phyloP scores from a whole-genome alignment of 2,113 vertebrate genomes.

The Bubo bubo region DNA sequence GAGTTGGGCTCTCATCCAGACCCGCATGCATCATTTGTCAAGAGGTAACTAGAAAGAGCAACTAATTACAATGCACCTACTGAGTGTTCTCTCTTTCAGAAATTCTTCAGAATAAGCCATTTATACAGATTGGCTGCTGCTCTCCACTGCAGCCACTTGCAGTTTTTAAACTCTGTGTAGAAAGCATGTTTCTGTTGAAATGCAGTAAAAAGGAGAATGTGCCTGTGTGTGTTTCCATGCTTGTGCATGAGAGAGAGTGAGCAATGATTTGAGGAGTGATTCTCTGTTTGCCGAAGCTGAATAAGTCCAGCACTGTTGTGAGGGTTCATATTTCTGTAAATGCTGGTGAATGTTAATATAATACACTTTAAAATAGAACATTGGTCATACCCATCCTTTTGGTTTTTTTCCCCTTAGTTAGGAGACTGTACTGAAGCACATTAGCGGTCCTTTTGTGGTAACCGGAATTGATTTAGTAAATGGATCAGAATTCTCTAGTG shows the following conservation, averaged over 20 bases:
- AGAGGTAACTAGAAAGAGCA: conserved; percentile 63
- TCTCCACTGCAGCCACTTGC: not conserved
- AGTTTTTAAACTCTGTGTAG: conserved; percentile 22
- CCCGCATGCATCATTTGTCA: conserved; percentile 45
- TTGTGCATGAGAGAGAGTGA: not conserved
- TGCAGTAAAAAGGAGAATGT: not conserved
- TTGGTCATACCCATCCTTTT: not conserved
- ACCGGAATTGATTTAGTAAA: conserved; percentile 45
- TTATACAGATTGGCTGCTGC: not conserved
- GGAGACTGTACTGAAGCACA: conserved; percentile 9
- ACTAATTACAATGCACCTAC: conserved; percentile 39
- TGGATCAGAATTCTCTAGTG: conserved; percentile 52
- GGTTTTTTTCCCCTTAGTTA: not conserved
- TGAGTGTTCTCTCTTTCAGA: conserved; percentile 13
- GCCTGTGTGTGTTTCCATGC: not conserved
- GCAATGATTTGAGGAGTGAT: not conserved
- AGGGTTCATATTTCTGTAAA: conserved; percentile 28
- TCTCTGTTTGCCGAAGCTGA: not conserved
- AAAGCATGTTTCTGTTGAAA: conserved; percentile 13
- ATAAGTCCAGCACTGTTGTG: not conserved
- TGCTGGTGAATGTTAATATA: conserved; percentile 60
- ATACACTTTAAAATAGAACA: conserved; percentile 40
- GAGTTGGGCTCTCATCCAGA: conserved; percentile 59
- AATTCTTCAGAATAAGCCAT: conserved; percentile 5
- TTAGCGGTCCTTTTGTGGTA: conserved; percentile 51